phyloP scores from a whole-genome alignment of 1,140 invertebrate species.

The Teleogryllus occipitalis region DNA sequence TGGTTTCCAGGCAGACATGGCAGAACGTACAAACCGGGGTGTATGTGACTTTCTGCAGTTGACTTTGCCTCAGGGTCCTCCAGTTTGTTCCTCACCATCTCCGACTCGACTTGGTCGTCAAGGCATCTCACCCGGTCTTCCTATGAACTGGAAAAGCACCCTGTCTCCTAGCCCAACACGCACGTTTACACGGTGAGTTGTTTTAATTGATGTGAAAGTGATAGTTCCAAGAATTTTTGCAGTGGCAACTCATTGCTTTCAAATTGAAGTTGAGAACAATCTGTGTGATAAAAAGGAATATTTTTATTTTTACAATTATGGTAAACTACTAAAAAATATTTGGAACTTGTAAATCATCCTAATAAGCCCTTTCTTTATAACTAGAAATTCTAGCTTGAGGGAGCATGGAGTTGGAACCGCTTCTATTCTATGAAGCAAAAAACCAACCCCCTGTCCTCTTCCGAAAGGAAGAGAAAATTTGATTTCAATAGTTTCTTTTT shows the following conservation, averaged over 20 bases:
- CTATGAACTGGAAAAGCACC: slow-evolving; percentile 41
- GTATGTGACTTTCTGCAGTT: slow-evolving; percentile 32
- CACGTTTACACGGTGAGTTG: slow-evolving; percentile 53
- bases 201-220: neutral
- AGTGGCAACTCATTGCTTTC: neutral
- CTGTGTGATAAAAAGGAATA: neutral
- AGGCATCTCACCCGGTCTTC: slow-evolving; percentile 55
- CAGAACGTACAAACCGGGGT: slow-evolving; percentile 36
- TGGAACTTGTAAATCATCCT: too few relatives aligned
- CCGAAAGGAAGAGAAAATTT: too few relatives aligned
- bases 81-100: slow-evolving; percentile 54
- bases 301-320: neutral
- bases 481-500: too few relatives aligned
- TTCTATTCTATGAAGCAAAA: too few relatives aligned
- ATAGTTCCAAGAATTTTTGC: neutral
- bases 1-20: neutral
- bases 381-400: too few relatives aligned
- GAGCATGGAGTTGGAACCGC: too few relatives aligned
- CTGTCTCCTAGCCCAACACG: slow-evolving; percentile 75
- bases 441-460: too few relatives aligned
- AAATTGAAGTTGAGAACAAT: neutral
- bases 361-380: too few relatives aligned
- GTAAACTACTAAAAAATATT: neutral
- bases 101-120: slow-evolving; percentile 52
- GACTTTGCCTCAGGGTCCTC: slow-evolving; percentile 35